A percentile compares a stretch with the other conserved stretches of the same genome.
Evolutionary conservation across 2,113 vertebrate species (phyloP).

Genomic region (Diphyllodes magnificus): DNA sequence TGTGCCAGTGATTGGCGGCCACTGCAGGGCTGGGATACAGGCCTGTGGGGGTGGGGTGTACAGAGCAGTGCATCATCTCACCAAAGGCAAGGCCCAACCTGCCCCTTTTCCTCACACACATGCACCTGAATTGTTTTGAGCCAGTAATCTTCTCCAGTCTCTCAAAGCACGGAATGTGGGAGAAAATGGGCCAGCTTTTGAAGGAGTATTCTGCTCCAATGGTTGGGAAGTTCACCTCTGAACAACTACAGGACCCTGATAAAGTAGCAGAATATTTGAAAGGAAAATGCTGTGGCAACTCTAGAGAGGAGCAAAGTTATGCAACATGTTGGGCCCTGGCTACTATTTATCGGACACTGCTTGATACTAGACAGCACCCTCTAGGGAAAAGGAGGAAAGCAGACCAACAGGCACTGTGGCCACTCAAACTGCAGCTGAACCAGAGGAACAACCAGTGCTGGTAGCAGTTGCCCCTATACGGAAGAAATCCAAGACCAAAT

Average conservation of each 20-base stretch:
- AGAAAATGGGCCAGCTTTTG: background rate
- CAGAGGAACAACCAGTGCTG: no score
- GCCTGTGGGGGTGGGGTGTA: background rate
- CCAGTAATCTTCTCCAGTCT: background rate
- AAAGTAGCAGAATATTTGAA: background rate
- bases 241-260: background rate
- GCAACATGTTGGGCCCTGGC: background rate
- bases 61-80: background rate
- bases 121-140: background rate
- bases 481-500: no score
- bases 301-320: background rate
- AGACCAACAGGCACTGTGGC: background rate
- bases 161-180: background rate
- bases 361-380: background rate
- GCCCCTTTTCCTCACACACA: background rate
- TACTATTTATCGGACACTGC: background rate
- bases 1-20: background rate
- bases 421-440: no score
- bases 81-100: background rate
- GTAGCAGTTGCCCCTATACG: no score
- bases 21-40: background rate
- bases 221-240: background rate
- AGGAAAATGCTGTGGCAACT: background rate
- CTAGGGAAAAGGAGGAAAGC: background rate
- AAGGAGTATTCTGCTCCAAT: background rate